These are phyloP conservation scores for Punctoribates punctum DNA, from an alignment of 2,888 invertebrate species.

Conservation along the genomic window DNA sequence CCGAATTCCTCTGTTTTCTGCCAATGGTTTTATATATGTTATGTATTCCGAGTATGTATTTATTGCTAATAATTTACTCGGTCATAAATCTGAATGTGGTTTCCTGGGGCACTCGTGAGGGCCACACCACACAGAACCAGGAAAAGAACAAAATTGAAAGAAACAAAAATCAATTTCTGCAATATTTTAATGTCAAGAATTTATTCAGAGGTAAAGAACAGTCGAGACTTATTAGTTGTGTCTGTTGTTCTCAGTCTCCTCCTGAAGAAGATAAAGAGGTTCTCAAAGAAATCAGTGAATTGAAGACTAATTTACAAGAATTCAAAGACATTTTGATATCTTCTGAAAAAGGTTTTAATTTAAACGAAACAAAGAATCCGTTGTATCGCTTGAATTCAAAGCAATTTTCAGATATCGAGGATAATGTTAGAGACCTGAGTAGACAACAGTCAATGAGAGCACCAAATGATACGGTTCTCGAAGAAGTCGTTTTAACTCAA, in stretches of 20 bases:
- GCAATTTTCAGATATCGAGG: not conserved
- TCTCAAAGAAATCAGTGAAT: constrained; percentile 25
- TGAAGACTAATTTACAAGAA: not conserved
- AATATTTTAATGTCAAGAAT: not conserved
- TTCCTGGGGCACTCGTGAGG: constrained; percentile 90
- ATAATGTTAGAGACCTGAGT: not conserved
- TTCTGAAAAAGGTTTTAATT: not conserved
- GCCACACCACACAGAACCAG: too few relatives aligned
- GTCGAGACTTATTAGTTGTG: constrained; percentile 29
- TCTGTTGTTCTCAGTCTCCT: constrained; percentile 31
- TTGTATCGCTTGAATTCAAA: not conserved
- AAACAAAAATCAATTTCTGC: too few relatives aligned
- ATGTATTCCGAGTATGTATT: constrained; percentile 90
- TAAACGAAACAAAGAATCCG: not conserved
- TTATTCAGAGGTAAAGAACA: constrained; percentile 2
- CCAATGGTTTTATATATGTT: constrained; percentile 79
- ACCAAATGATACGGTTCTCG: not conserved
- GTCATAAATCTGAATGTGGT: constrained; percentile 89
- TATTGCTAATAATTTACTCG: constrained; percentile 84
- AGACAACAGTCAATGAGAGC: not conserved
- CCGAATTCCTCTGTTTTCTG: constrained; percentile 68
- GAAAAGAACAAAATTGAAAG: too few relatives aligned
- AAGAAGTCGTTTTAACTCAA: not conserved
- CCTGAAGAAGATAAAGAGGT: constrained; percentile 29
- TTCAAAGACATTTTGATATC: not conserved